A percentile compares a stretch with the other conserved stretches of the same genome.
These are phyloP conservation scores for Chloropsis hardwickii DNA, from an alignment of 2,113 vertebrate genomes.

Conservation along the genomic window DNA sequence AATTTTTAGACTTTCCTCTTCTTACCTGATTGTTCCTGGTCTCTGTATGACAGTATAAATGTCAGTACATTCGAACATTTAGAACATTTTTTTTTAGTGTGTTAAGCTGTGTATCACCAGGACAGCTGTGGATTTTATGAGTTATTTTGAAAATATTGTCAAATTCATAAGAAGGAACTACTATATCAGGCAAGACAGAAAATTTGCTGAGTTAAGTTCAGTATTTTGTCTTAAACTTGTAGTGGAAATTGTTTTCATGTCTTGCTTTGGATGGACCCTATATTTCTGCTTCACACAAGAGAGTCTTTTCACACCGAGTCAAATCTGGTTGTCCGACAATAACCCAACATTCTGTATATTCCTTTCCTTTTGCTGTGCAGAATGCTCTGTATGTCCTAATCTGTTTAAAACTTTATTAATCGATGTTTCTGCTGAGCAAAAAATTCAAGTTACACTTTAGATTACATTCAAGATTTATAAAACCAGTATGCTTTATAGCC, in stretches of 20 bases:
- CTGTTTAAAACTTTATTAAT: neutral
- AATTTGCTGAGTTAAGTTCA: neutral
- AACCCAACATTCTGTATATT: neutral
- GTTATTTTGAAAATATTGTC: neutral
- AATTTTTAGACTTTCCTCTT: neutral
- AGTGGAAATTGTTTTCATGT: neutral
- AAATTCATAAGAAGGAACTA: neutral
- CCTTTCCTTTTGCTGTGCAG: neutral
- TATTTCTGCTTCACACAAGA: neutral
- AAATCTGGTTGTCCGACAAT: neutral
- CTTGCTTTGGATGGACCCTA: neutral
- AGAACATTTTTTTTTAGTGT: neutral
- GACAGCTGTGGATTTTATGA: neutral
- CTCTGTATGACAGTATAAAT: neutral
- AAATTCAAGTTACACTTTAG: conserved; percentile 6
- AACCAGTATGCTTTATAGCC: neutral
- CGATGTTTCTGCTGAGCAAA: neutral
- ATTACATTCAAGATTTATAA: conserved; percentile 19
- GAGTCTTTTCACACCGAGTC: neutral
- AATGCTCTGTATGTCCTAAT: neutral
- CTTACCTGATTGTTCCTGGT: neutral
- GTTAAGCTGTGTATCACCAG: neutral
- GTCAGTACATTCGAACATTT: neutral
- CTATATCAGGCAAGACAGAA: neutral
- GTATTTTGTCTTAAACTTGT: neutral